Percentiles rank a stretch among this genome's conserved stretches.
These are phyloP conservation scores for Eptatretus burgeri DNA, from an alignment of 2,113 vertebrate genomes.

Conservation along the genomic window DNA sequence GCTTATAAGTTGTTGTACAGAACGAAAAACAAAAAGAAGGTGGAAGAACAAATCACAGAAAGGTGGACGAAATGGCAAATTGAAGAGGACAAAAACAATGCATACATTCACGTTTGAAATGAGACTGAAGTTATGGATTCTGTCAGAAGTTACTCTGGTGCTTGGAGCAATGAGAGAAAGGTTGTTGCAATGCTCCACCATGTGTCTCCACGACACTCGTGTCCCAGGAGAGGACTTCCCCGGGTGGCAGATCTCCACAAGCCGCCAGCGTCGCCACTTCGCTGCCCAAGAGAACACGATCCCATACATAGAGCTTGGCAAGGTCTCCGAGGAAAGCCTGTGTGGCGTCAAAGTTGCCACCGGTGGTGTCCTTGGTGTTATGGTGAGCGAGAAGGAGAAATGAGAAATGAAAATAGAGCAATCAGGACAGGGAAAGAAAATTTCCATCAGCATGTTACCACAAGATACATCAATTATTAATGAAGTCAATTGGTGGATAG, in stretches of 20 bases:
- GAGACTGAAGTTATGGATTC: too few species aligned
- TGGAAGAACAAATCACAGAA: too few species aligned
- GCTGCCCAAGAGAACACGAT: conserved; percentile 50
- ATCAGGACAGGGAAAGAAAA: background rate
- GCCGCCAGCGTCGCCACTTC: conserved; percentile 74
- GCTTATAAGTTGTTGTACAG: too few species aligned
- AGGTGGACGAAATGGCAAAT: too few species aligned
- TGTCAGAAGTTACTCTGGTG: background rate
- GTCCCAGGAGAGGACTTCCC: conserved; percentile 80
- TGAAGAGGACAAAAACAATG: too few species aligned
- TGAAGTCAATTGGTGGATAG: too few species aligned
- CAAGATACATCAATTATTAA: too few species aligned
- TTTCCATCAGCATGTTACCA: too few species aligned
- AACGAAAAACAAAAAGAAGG: too few species aligned
- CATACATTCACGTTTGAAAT: too few species aligned
- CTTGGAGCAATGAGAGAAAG: conserved; percentile 45
- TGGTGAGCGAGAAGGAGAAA: background rate
- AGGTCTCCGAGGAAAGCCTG: conserved; percentile 93
- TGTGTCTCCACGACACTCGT: conserved; percentile 72
- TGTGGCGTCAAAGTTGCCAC: conserved; percentile 75
- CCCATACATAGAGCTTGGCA: conserved; percentile 98
- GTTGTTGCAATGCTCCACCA: conserved; percentile 58
- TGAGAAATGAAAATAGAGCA: background rate
- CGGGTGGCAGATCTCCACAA: conserved; percentile 82
- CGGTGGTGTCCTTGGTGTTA: conserved; percentile 45